A percentile compares a stretch with the other conserved stretches of the same genome.
These are phyloP conservation scores for Callospermophilus lateralis DNA, from an alignment of 2,113 vertebrate species.

Conservation along the genomic window DNA sequence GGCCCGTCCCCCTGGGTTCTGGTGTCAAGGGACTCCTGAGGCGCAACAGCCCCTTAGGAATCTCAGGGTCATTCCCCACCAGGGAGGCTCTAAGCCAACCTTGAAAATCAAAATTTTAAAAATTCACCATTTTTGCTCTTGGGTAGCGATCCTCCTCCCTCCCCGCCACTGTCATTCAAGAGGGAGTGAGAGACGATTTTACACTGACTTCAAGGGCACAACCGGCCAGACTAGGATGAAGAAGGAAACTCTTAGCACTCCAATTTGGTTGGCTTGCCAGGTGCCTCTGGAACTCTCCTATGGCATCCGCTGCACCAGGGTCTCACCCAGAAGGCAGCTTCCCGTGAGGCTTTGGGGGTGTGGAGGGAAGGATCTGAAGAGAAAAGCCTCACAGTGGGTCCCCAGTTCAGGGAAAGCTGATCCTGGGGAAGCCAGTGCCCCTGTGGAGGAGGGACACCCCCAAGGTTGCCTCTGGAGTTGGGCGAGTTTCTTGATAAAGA, in stretches of 20 bases:
- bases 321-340: background rate
- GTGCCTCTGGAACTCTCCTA: background rate
- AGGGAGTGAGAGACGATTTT: background rate
- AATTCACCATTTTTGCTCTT: background rate
- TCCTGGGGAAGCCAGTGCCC: background rate
- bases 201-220: background rate
- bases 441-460: background rate
- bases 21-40: background rate
- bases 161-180: background rate
- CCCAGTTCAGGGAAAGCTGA: background rate
- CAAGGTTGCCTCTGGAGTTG: background rate
- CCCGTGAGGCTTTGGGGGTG: background rate
- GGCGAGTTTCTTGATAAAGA: background rate
- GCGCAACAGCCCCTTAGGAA: background rate
- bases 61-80: background rate
- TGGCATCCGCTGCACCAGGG: background rate
- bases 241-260: background rate
- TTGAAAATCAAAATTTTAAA: background rate
- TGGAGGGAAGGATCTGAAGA: background rate
- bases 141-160: background rate
- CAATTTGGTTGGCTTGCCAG: background rate
- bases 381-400: background rate
- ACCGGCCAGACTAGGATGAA: background rate
- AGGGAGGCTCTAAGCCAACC: background rate
- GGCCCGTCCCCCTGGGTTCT: fast-evolving